Evolutionary conservation across 2,113 vertebrate species (phyloP).

Genomic region (Gasterosteus nipponicus): DNA sequence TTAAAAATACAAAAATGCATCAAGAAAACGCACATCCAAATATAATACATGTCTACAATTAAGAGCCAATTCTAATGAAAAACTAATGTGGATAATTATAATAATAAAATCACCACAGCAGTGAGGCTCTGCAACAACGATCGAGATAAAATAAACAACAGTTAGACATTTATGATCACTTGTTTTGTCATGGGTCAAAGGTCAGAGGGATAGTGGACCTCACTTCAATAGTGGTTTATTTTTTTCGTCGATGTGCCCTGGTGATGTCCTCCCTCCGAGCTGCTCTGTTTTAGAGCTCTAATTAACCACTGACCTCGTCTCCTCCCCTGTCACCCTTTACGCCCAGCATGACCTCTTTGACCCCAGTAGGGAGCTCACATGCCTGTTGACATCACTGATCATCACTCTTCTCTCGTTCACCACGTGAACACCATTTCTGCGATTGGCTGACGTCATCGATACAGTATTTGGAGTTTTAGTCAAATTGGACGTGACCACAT

Average conservation of each 20-base stretch:
- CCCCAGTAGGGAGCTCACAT: slow-evolving; percentile 54
- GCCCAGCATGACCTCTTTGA: slow-evolving; percentile 54
- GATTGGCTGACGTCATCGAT: background rate
- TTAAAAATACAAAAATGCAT: background rate
- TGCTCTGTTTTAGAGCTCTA: slow-evolving; percentile 69
- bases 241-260: slow-evolving; percentile 46
- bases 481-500: background rate
- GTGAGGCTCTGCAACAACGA: background rate
- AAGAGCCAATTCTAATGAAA: background rate
- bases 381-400: slow-evolving; percentile 50
- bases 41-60: background rate
- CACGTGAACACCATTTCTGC: slow-evolving; percentile 8
- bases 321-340: slow-evolving; percentile 58
- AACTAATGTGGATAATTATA: background rate
- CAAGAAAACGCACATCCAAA: background rate
- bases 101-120: background rate
- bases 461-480: background rate
- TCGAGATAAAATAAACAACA: background rate
- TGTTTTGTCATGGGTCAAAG: slow-evolving; percentile 54
- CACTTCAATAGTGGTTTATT: slow-evolving; percentile 36
- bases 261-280: slow-evolving; percentile 71
- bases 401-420: slow-evolving; percentile 27
- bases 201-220: slow-evolving; percentile 41
- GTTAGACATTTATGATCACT: background rate
- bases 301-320: slow-evolving; percentile 73